Percentiles rank a stretch among this genome's conserved stretches.
Conservation (phyloP, 37 sponge, comb jelly and placozoan genomes). For the Cladorhizidae sp. region DNA sequence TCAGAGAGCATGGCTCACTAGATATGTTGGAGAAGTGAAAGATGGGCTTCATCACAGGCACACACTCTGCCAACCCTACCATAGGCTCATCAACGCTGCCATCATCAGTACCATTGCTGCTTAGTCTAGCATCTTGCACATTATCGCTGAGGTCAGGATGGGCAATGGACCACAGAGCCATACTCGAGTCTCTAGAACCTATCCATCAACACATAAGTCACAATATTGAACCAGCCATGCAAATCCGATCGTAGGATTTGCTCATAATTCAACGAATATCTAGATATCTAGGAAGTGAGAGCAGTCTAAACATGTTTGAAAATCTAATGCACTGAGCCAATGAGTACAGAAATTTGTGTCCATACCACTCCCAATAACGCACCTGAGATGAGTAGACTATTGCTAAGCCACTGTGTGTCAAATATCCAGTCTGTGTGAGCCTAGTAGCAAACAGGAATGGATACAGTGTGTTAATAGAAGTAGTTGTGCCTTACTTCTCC, state of each 20-base stretch:
- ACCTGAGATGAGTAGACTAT: conserved; percentile 79
- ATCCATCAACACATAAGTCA: background rate
- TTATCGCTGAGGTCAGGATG: background rate
- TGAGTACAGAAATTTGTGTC: too few species aligned
- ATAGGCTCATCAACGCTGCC: background rate
- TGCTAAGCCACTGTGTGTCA: conserved; percentile 73
- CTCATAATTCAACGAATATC: too few species aligned
- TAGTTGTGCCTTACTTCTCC: conserved; percentile 64
- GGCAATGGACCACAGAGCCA: conserved; percentile 72
- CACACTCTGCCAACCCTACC: conserved; percentile 51
- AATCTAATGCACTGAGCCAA: too few species aligned
- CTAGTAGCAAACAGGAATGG: conserved; percentile 12
- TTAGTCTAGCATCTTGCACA: background rate
- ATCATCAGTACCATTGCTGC: background rate
- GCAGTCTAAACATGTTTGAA: too few species aligned
- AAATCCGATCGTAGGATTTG: too few species aligned
- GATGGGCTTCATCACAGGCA: conserved; percentile 44
- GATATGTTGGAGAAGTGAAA: conserved; percentile 44
- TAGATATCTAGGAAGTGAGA: too few species aligned
- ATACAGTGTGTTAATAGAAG: conserved; percentile 57
- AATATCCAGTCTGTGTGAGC: conserved; percentile 92
- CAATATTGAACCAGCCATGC: too few species aligned
- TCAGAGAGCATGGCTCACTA: background rate
- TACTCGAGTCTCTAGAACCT: conserved; percentile 80
- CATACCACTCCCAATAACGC: background rate